These are phyloP conservation scores for Heliconius eleuchia DNA, from an alignment of 1,140 invertebrate genomes.

Conservation along the genomic window DNA sequence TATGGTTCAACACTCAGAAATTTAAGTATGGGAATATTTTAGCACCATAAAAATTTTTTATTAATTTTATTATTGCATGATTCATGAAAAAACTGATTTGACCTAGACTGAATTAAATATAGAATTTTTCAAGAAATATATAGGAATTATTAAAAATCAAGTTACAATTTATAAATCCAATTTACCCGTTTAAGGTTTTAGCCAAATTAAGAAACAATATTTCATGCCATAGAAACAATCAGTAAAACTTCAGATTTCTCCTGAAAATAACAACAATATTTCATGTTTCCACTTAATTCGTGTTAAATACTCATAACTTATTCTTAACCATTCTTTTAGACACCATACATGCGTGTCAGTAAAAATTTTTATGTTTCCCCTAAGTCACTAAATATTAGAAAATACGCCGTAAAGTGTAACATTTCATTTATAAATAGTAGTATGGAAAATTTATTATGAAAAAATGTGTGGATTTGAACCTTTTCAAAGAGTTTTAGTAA, in stretches of 20 bases:
- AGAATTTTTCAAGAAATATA: no score
- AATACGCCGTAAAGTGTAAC: constrained; percentile 1
- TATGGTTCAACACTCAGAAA: no score
- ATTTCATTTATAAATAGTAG: constrained; percentile 6
- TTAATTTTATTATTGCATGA: no score
- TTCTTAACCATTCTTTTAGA: constrained; percentile 29
- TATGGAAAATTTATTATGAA: constrained; percentile 4
- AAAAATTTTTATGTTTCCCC: constrained; percentile 15
- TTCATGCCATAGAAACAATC: background rate
- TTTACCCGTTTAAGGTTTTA: background rate
- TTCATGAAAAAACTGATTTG: no score
- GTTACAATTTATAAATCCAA: background rate
- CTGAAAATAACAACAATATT: constrained; percentile 5
- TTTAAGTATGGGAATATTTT: no score
- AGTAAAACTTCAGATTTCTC: background rate
- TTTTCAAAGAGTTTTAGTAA: background rate
- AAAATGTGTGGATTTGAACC: background rate
- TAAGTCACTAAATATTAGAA: constrained; percentile 28
- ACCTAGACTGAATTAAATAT: no score
- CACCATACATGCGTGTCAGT: constrained; percentile 22
- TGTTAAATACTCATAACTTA: constrained; percentile 26
- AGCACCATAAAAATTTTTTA: no score
- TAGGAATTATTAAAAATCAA: no score
- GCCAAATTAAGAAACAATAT: background rate
- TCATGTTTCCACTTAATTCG: constrained; percentile 24